Conservation (phyloP, 2,113 vertebrate genomes). For the Saguinus midas region DNA sequence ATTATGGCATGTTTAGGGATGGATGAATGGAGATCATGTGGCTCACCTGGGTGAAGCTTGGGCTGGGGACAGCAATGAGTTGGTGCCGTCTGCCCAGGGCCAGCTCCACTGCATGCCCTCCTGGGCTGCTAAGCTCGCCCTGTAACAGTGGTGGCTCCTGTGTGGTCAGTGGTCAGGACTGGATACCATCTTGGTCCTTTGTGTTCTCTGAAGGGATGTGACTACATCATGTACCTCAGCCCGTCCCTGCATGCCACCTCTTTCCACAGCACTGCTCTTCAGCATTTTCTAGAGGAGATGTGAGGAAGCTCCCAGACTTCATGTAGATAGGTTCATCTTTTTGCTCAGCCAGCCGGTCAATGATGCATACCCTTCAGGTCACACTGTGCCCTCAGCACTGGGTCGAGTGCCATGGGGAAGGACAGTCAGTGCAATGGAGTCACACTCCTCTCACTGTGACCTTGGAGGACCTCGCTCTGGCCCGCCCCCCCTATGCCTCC, state of each 20-base stretch:
- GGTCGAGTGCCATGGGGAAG: background rate
- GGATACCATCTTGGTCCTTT: background rate
- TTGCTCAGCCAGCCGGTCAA: too few relatives aligned
- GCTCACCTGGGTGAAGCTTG: background rate
- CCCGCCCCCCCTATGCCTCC: rapidly evolving
- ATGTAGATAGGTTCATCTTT: background rate
- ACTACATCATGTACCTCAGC: too few relatives aligned
- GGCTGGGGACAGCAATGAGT: background rate
- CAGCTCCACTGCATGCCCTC: background rate
- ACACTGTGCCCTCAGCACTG: background rate
- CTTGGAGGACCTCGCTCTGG: background rate
- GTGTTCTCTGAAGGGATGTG: background rate
- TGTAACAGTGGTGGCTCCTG: background rate
- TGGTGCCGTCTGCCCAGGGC: rapidly evolving
- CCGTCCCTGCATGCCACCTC: background rate
- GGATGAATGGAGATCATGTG: background rate
- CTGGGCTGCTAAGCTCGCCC: background rate
- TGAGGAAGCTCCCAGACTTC: background rate
- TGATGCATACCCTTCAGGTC: rapidly evolving
- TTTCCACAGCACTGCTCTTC: background rate
- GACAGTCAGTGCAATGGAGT: background rate
- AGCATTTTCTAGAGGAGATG: background rate
- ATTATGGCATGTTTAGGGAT: background rate
- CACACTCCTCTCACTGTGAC: background rate
- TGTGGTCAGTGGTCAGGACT: background rate